phyloP scores from a whole-genome alignment of 2,113 vertebrate species.

The Semnornis frantzii region DNA sequence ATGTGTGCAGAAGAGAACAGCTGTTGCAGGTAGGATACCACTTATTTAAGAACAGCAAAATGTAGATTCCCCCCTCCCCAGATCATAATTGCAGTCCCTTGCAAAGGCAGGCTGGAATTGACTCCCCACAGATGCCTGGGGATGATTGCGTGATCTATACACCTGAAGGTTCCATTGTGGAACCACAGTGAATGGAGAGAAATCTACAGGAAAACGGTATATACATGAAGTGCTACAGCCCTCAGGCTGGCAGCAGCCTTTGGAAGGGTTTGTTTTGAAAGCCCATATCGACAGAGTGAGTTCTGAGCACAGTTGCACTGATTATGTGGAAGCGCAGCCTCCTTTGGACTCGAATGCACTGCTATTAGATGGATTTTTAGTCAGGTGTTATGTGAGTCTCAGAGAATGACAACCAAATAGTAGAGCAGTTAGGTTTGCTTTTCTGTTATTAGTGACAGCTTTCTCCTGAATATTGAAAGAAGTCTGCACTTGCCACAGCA shows the following conservation, averaged over 20 bases:
- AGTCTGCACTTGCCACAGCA: background rate
- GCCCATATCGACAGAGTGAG: constrained; percentile 25
- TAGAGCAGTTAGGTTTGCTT: background rate
- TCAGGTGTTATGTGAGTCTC: background rate
- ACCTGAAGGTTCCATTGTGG: background rate
- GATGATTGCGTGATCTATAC: background rate
- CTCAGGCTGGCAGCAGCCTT: background rate
- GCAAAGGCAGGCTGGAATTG: background rate
- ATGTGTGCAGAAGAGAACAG: background rate
- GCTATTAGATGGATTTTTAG: constrained; percentile 55
- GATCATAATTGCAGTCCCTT: background rate
- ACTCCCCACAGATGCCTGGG: background rate
- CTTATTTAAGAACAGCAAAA: background rate
- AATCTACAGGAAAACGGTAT: background rate
- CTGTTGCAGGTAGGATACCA: background rate
- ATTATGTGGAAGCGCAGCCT: constrained; percentile 42
- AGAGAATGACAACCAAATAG: constrained; percentile 19
- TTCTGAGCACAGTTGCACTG: constrained; percentile 49
- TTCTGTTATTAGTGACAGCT: background rate
- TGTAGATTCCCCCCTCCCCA: background rate
- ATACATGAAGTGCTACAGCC: background rate
- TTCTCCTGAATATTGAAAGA: constrained; percentile 44
- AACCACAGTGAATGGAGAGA: background rate
- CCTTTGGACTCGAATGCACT: background rate
- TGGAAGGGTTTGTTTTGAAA: constrained; percentile 45